Evolutionary conservation across 2,888 invertebrate genomes (phyloP), one percentile per base, ranked within the genome.

Genomic region (Steinernema hermaphroditum): DNA sequence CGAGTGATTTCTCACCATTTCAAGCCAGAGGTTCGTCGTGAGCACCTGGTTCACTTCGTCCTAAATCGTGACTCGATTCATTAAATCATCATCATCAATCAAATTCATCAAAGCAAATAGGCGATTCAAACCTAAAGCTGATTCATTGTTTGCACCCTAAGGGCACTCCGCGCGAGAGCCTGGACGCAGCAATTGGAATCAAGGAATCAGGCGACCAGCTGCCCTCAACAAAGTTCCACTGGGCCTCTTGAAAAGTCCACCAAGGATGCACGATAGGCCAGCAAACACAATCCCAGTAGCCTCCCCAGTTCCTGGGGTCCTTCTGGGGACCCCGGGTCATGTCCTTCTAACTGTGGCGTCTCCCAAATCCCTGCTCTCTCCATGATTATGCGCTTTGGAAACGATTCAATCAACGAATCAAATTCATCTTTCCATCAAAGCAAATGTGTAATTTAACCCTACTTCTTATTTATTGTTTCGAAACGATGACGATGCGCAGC

Each of bases 21-120:
- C 85, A 34, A 86, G 78, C 86, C 86, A 86, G 0, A 86, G 76
- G 72, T 85, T 86, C 6, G 86, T 86, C 9, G 86, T 86, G 24
- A 86, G 75, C 27, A 86, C 84, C 79, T 86, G 86, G 73, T 83
- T 86, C 27, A 85, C 83, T 75, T 86, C 86, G 76, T 86, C 85
- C 86, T 86, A 74, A 22, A 79, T 62, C 32, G n/a, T n/a, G n/a
- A n/a, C n/a, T n/a, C n/a, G 27, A n/a, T n/a, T 32, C 16, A 62
- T 62, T 34, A 62, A n/a, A n/a, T n/a, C n/a, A n/a, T n/a, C n/a
- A n/a, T n/a, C n/a, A n/a, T n/a, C n/a, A n/a, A n/a, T n/a, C 62
- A 24, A 2, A 50, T 32, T 62, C 16, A 29, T 16, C 12, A 19
- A 32, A 74, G 22, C 6, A 34, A 62, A 54, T 4, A 37, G 37